phyloP scores from a whole-genome alignment of 2,113 vertebrate species.

The Tupaia tana region DNA sequence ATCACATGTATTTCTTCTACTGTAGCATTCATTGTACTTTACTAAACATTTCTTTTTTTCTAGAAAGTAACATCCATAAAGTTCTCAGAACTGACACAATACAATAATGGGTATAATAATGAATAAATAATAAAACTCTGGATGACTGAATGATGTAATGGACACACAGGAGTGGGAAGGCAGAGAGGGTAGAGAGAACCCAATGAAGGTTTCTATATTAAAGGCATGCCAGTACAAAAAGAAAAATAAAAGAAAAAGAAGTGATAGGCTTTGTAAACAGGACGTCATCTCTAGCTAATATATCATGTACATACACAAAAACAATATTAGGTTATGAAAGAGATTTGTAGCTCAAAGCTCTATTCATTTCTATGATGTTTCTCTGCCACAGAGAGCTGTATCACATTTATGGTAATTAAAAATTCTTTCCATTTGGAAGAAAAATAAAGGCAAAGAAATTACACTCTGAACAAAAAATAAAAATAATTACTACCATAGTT shows the following conservation, averaged over 20 bases:
- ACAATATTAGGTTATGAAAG: neutral
- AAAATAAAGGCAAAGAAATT: slow-evolving; percentile 30
- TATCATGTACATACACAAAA: neutral
- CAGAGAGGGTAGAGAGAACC: neutral
- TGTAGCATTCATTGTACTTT: neutral
- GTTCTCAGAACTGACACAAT: neutral
- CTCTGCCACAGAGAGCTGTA: neutral
- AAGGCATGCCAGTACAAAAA: neutral
- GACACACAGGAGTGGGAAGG: neutral
- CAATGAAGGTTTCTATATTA: neutral
- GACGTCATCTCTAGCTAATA: neutral
- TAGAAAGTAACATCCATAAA: neutral
- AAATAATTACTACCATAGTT: slow-evolving; percentile 29
- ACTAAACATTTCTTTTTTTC: neutral
- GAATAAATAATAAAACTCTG: neutral
- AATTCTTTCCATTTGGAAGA: slow-evolving; percentile 6
- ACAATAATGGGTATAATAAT: neutral
- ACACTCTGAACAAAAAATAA: slow-evolving; percentile 50
- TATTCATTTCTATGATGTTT: slow-evolving; percentile 43
- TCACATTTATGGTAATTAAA: slow-evolving; percentile 64
- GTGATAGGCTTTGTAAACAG: neutral
- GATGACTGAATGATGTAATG: neutral
- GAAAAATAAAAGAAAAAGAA: neutral
- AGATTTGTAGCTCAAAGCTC: slow-evolving; percentile 47
- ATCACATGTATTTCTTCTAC: neutral